Evolutionary conservation across 2,888 invertebrate species (phyloP).

Genomic region (Ichneumon xanthorius): DNA sequence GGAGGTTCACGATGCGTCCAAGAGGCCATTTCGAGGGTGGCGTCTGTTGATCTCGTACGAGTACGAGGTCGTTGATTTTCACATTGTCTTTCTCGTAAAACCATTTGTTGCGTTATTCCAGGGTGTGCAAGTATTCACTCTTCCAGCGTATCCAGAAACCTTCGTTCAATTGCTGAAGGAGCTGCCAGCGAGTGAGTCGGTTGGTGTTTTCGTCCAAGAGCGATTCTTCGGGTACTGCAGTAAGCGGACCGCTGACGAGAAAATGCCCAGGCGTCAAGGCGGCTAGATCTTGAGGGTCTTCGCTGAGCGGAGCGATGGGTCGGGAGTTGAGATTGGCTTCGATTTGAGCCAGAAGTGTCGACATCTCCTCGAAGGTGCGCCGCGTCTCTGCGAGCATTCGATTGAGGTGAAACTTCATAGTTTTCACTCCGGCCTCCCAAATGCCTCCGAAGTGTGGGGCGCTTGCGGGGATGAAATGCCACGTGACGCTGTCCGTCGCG

Average conservation of each 20-base stretch:
- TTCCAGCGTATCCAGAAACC: constrained; percentile 65
- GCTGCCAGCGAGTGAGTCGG: constrained; percentile 59
- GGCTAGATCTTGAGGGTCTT: constrained; percentile 64
- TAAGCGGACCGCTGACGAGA: constrained; percentile 59
- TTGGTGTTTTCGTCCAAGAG: constrained; percentile 26
- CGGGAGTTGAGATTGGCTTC: constrained; percentile 62
- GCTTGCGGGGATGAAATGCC: constrained; percentile 72
- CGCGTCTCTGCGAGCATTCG: constrained; percentile 42
- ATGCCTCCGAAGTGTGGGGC: constrained; percentile 73
- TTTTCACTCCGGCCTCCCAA: constrained; percentile 74
- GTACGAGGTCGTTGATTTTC: constrained; percentile 17
- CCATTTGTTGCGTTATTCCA: background rate
- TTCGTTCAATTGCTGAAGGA: constrained; percentile 51
- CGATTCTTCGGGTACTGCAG: constrained; percentile 46
- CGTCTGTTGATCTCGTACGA: constrained; percentile 59
- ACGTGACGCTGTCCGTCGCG: constrained; percentile 61
- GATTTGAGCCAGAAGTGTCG: constrained; percentile 31
- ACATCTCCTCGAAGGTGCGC: too few species aligned
- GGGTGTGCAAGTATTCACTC: constrained; percentile 62
- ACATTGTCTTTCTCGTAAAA: too few species aligned
- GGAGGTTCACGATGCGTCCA: background rate
- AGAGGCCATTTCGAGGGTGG: constrained; percentile 27
- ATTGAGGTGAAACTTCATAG: constrained; percentile 69
- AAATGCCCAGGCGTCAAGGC: constrained; percentile 65
- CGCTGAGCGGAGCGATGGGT: constrained; percentile 60